Evolutionary conservation across 2,888 invertebrate genomes (phyloP).

Genomic region (Zootermopsis nevadensis): DNA sequence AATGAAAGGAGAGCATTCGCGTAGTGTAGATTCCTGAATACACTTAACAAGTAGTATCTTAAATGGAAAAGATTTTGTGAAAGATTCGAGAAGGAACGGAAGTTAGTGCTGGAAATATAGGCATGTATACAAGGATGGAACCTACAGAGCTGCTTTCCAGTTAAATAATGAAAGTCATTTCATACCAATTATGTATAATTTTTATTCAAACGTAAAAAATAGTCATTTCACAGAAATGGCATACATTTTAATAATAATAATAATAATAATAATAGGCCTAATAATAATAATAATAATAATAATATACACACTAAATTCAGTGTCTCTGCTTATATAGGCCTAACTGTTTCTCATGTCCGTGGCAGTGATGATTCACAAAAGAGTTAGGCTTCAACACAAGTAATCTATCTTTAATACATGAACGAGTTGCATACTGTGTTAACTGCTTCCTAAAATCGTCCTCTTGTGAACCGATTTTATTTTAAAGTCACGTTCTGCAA

Average conservation of each 20-base stretch:
- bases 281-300: not conserved
- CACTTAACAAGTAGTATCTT: no score
- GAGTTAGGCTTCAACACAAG: not conserved
- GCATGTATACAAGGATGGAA: no score
- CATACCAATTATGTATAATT: not conserved
- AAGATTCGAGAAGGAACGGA: no score
- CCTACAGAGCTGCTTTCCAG: no score
- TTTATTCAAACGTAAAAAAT: conserved; percentile 36
- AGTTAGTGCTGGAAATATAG: no score
- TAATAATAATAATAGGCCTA: not conserved
- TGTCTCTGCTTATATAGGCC: not conserved
- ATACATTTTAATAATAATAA: conserved; percentile 12
- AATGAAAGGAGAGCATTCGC: no score
- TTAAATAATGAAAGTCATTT: not conserved
- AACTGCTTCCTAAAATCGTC: not conserved
- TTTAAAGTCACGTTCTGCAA: not conserved
- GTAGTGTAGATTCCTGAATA: no score
- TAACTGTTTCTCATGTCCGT: not conserved
- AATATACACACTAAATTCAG: conserved; percentile 13
- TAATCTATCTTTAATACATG: not conserved
- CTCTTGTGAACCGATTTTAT: not conserved
- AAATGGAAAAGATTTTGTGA: no score
- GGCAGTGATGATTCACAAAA: conserved; percentile 1
- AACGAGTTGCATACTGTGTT: not conserved
- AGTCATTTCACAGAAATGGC: conserved; percentile 40